Evolutionary conservation across 1,140 invertebrate genomes (phyloP).

Genomic region (Drosophila bocki): DNA sequence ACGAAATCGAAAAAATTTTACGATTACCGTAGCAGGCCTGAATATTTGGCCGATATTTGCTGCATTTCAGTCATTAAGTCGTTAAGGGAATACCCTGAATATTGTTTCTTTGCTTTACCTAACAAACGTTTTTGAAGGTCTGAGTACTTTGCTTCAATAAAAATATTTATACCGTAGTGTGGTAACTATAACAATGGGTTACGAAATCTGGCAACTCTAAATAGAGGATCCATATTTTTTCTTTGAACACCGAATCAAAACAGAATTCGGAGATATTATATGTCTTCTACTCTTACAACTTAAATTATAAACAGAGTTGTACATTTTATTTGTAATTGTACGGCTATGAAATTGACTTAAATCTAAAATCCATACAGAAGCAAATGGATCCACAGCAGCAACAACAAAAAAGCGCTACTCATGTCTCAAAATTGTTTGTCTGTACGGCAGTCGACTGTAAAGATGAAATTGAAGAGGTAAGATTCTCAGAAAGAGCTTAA

Average conservation of each 20-base stretch:
- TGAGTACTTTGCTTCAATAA: too few species aligned
- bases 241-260: conserved; percentile 56
- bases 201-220: conserved; percentile 1
- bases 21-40: too few species aligned
- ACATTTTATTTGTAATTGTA: conserved; percentile 17
- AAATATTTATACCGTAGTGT: too few species aligned
- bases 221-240: conserved; percentile 57
- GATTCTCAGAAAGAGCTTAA: neutral
- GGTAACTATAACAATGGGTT: neutral
- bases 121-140: too few species aligned
- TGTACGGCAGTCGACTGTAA: conserved; percentile 77
- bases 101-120: too few species aligned
- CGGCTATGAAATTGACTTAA: conserved; percentile 38
- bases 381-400: conserved; percentile 81
- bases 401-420: conserved; percentile 62
- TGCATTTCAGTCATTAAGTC: too few species aligned
- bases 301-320: conserved; percentile 40
- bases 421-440: conserved; percentile 80
- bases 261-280: conserved; percentile 24
- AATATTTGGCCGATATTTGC: too few species aligned
- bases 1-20: too few species aligned
- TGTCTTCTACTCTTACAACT: conserved; percentile 9
- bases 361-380: conserved; percentile 24
- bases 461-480: conserved; percentile 84
- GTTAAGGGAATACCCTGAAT: too few species aligned